Conservation (phyloP, 30 jellyfish, hydroid and myxozoan genomes). For the Aurelia sp. region DNA sequence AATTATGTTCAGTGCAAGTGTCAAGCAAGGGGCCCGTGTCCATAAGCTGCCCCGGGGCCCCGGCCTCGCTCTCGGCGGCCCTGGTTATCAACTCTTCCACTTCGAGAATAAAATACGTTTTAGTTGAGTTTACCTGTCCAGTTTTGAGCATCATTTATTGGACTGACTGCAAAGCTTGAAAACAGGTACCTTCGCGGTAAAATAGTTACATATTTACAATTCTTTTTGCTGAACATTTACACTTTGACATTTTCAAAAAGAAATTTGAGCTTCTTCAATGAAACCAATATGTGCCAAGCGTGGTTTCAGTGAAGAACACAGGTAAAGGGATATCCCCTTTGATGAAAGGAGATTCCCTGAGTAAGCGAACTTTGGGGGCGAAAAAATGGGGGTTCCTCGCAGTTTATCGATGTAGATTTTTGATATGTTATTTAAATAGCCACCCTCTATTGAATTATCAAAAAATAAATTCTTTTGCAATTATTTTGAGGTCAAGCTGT, state of each 20-base stretch:
- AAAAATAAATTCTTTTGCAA: slow-evolving; percentile 1
- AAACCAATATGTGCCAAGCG: background rate
- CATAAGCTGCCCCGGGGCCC: no score
- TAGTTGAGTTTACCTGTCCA: background rate
- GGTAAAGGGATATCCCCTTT: slow-evolving; percentile 30
- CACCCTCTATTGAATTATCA: background rate
- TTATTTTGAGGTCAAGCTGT: slow-evolving; percentile 2
- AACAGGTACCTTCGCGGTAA: background rate
- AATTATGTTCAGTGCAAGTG: no score
- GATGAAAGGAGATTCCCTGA: slow-evolving; percentile 37
- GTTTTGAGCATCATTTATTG: background rate
- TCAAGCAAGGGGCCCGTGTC: no score
- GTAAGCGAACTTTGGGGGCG: slow-evolving; percentile 8
- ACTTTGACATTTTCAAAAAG: slow-evolving; percentile 11
- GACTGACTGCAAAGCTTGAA: background rate
- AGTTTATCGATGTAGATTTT: slow-evolving; percentile 6
- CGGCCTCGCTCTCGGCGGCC: no score
- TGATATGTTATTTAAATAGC: background rate
- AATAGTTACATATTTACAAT: background rate
- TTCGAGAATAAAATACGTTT: background rate
- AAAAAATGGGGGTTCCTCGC: slow-evolving; percentile 7
- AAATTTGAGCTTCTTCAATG: slow-evolving; percentile 31
- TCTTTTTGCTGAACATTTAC: background rate
- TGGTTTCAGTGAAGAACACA: background rate
- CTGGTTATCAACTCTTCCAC: background rate